Evolutionary conservation across 2,888 invertebrate genomes (phyloP).

Genomic region (Caenorhabditis angaria): DNA sequence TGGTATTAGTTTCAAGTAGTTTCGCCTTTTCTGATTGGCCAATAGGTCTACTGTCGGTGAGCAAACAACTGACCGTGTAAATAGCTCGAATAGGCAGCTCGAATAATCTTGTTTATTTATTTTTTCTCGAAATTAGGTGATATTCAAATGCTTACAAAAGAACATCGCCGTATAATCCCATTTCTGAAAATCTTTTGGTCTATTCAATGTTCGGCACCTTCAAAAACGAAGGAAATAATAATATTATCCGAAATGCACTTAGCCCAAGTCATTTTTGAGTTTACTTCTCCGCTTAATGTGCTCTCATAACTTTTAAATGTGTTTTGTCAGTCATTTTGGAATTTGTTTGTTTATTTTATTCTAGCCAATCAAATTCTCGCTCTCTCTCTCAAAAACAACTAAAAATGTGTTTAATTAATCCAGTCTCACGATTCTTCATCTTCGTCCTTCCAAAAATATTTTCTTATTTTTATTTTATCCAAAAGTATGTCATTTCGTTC

Average conservation of each 20-base stretch:
- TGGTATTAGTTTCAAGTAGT: background rate
- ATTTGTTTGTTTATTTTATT: background rate
- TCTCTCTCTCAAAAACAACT: background rate
- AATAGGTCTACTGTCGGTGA: background rate
- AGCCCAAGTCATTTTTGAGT: no score
- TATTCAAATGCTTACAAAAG: no score
- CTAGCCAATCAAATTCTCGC: background rate
- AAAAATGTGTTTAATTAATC: background rate
- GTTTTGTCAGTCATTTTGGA: background rate
- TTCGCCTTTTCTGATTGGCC: background rate
- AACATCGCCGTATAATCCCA: no score
- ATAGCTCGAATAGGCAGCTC: background rate
- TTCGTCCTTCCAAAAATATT: no score
- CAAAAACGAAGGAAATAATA: no score
- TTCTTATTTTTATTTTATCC: background rate
- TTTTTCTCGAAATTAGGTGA: background rate
- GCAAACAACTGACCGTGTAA: background rate
- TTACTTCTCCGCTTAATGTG: no score
- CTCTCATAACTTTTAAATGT: no score
- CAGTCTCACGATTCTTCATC: background rate
- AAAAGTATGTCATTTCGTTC: background rate
- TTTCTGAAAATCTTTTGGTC: no score
- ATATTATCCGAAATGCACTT: no score
- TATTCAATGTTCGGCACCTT: no score
- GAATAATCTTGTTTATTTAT: conserved; percentile 1